Percentiles rank a stretch among this genome's conserved stretches.
Evolutionary conservation across 2,797 vertebrate genomes (phyloP).

Genomic region (Cyprinella venusta): DNA sequence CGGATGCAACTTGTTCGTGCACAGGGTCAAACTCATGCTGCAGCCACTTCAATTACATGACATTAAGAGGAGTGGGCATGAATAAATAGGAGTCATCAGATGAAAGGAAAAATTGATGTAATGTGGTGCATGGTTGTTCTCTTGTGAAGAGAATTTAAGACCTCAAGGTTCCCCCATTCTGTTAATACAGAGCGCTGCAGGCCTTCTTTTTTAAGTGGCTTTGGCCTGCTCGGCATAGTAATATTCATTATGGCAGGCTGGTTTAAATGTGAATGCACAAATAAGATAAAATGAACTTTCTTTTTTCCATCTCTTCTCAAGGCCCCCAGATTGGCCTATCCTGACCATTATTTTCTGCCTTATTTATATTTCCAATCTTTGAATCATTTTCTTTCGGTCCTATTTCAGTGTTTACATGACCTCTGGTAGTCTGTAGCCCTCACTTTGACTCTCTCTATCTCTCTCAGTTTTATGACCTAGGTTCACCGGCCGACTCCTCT

Average conservation of each 20-base stretch:
- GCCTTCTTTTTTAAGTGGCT: constrained; percentile 37
- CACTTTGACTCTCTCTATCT: constrained; percentile 23
- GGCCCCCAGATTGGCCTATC: constrained; percentile 11
- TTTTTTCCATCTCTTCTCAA: constrained; percentile 27
- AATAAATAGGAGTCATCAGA: constrained; percentile 30
- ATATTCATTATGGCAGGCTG: constrained; percentile 36
- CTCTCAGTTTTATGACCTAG: constrained; percentile 85
- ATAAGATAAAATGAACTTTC: constrained; percentile 30
- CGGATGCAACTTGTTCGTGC: neutral
- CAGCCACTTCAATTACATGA: constrained; percentile 7
- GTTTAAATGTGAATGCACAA: constrained; percentile 37
- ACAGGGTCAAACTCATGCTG: constrained; percentile 18
- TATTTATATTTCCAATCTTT: neutral
- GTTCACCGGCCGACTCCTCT: constrained; percentile 83
- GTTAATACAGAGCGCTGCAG: constrained; percentile 27
- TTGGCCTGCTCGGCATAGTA: constrained; percentile 5
- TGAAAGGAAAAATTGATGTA: constrained; percentile 35
- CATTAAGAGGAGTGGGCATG: constrained; percentile 20
- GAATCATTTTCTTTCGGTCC: neutral
- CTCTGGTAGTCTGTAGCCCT: neutral
- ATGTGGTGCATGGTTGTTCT: constrained; percentile 51
- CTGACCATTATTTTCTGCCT: constrained; percentile 4
- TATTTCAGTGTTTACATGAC: neutral
- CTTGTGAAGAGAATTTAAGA: constrained; percentile 18
- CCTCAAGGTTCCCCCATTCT: constrained; percentile 41